Base-by-base conservation (phyloP, 2,888 invertebrate genomes). In the Plebejus anna region DNA sequence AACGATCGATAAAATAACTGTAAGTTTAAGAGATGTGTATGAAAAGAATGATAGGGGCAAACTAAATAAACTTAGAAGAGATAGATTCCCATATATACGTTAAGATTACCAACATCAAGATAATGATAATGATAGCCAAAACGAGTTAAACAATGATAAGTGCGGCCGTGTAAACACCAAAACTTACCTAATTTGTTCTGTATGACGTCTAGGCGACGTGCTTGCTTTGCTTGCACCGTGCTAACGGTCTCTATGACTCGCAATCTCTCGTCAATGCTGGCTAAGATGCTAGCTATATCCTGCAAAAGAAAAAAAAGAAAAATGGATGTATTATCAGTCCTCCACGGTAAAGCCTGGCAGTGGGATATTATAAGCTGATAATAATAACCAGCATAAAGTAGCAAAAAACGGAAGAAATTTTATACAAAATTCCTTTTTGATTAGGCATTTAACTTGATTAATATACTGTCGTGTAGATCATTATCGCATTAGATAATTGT, bases 161-260 rank as follows among this genome's bases (percentile, higher is more conserved):
- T 72, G 16, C 1, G 47, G 57, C 32, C 36, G 71, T 76, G 42
- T 47, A 76, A 61, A 75, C 38, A 47, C 32, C 38, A 76, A 78
- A 77, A 80, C 82, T 84, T 82, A 94, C 94, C 94, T 75, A 94
- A 86, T 87, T 92, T 94, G 80, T 93, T 90, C 81, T 94, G 92
- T 80, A 94, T 90, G 80, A 87, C 86, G 86, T 94, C 92, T n/a
- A 94, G 85, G 32, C 91, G 89, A 22, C 91, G 86, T 59, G 90
- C 88, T 82, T 93, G 92, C 82, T 92, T 91, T 38, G 83, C 86
- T 83, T 94, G 94, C 55, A 86, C 87, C 1, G 88, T 86, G 81
- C 89, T 90, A 79, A 94, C 88, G 28, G 88, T 88, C 82, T 94
- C 94, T 82, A 94, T 82, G 76, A 89, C 85, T 13, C 88, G 85